These are phyloP conservation scores for Drosophila conformis DNA, from an alignment of 2,888 invertebrate genomes.

Conservation along the genomic window DNA sequence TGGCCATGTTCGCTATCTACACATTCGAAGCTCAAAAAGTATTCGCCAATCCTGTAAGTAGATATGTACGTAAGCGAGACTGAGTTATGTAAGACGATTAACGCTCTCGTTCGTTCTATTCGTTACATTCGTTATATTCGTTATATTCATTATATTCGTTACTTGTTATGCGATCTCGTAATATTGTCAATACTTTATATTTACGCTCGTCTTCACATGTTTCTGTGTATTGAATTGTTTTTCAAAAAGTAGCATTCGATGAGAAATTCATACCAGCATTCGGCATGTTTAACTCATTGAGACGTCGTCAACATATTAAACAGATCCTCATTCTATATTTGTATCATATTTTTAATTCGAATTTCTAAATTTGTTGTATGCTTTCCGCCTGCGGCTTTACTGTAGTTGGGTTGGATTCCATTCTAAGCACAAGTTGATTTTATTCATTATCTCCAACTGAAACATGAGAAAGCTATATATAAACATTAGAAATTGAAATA, in stretches of 20 bases:
- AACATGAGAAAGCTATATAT: background rate
- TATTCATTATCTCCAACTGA: background rate
- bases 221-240: background rate
- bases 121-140: slow-evolving; percentile 28
- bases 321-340: background rate
- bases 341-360: background rate
- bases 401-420: background rate
- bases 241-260: background rate
- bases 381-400: background rate
- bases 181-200: background rate
- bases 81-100: slow-evolving; percentile 82
- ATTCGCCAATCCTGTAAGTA: slow-evolving; percentile 93
- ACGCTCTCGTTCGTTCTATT: slow-evolving; percentile 76
- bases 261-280: background rate
- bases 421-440: background rate
- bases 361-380: background rate
- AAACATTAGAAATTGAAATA: background rate
- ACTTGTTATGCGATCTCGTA: background rate
- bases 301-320: background rate
- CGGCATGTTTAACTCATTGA: background rate
- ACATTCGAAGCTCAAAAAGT: slow-evolving; percentile 98
- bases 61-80: slow-evolving; percentile 83
- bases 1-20: slow-evolving; percentile 98
- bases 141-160: slow-evolving; percentile 1
- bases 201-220: background rate